A percentile compares a stretch with the other conserved stretches of the same genome.
Conservation (phyloP, 2,797 vertebrate species). For the Loriculus beryllinus region DNA sequence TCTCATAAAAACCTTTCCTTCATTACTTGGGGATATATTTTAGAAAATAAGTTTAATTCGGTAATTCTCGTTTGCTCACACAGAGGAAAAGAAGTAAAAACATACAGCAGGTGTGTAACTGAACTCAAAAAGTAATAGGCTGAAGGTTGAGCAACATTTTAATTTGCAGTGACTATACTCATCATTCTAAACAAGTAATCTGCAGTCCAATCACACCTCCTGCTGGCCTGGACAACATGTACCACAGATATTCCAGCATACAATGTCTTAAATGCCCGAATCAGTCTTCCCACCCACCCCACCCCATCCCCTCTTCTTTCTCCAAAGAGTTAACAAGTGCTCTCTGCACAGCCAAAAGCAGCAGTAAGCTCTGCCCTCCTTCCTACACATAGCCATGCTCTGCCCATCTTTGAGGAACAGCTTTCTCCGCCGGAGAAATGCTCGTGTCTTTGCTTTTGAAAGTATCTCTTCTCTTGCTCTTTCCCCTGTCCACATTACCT, state of each 20-base stretch:
- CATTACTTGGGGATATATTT: neutral
- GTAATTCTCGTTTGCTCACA: neutral
- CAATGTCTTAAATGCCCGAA: neutral
- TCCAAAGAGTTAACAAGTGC: no score
- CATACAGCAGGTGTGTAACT: neutral
- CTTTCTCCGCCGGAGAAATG: accelerated
- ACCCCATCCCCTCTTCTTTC: no score
- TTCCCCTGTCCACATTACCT: accelerated
- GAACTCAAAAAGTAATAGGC: neutral
- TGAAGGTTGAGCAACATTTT: neutral
- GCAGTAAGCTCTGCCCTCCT: neutral
- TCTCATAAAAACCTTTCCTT: neutral
- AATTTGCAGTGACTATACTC: neutral
- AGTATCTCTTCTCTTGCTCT: neutral
- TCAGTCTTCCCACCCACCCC: neutral
- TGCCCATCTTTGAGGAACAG: neutral
- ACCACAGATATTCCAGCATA: neutral
- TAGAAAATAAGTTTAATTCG: neutral
- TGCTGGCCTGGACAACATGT: neutral
- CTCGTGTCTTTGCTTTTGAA: neutral
- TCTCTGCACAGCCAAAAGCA: neutral
- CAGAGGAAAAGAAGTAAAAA: neutral
- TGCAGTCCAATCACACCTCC: neutral
- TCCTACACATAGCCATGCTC: neutral
- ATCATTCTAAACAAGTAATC: neutral